Conservation (phyloP, 2,797 vertebrate genomes). For the Gymnocypris eckloni region DNA sequence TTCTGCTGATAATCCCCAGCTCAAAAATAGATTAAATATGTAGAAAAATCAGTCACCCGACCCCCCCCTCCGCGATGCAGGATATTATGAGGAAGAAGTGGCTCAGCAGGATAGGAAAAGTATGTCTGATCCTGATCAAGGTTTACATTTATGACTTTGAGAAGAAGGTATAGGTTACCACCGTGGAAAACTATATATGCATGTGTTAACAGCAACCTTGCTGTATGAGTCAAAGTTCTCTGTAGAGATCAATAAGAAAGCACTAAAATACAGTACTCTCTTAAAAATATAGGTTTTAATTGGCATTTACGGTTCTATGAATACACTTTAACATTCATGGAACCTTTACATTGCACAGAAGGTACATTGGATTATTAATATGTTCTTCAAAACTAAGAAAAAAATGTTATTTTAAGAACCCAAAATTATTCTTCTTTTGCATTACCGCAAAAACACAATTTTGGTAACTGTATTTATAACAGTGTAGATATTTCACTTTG, state of each 20-base stretch:
- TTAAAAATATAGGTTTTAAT: not conserved
- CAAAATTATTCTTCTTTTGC: not conserved
- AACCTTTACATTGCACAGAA: not conserved
- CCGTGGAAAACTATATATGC: not conserved
- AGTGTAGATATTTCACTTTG: not conserved
- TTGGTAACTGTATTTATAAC: not conserved
- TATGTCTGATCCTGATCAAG: not conserved
- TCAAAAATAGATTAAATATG: not conserved
- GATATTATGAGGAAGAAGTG: slow-evolving; percentile 2
- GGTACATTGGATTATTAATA: not conserved
- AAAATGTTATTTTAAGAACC: not conserved
- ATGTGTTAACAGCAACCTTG: not conserved
- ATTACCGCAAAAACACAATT: not conserved
- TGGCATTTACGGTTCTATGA: not conserved
- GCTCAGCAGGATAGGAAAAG: not conserved
- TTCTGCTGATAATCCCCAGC: slow-evolving; percentile 2
- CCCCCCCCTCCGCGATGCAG: not conserved
- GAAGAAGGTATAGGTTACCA: not conserved
- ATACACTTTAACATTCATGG: not conserved
- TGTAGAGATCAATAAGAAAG: not conserved
- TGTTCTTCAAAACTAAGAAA: not conserved
- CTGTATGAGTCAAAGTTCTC: not conserved
- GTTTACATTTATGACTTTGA: slow-evolving; percentile 8
- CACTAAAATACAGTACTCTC: not conserved
- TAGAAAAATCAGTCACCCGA: not conserved